Evolutionary conservation across 1,140 invertebrate species (phyloP).

Genomic region (Drosophila ambigua): DNA sequence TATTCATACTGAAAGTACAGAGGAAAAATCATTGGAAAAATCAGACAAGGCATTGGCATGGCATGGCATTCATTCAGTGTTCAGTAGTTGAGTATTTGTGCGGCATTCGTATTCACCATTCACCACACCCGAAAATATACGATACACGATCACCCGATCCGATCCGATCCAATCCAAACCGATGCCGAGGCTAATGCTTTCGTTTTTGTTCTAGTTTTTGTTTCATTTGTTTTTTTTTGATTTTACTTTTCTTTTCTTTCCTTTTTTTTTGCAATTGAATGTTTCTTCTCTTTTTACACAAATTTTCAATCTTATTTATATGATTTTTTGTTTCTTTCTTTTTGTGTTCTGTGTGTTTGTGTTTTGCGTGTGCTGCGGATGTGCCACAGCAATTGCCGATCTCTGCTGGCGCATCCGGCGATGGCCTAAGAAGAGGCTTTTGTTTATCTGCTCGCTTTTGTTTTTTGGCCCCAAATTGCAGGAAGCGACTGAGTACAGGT

Average conservation of each 20-base stretch:
- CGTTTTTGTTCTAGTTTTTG: constrained; percentile 42
- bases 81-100: constrained; percentile 2
- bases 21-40: constrained; percentile 77
- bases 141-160: constrained; percentile 12
- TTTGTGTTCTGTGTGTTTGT: constrained; percentile 39
- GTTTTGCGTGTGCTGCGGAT: constrained; percentile 44
- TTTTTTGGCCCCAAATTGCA: constrained; percentile 70
- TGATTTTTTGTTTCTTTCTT: constrained; percentile 34
- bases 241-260: constrained; percentile 32
- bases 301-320: constrained; percentile 74
- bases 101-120: constrained; percentile 11
- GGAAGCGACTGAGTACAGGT: constrained; percentile 65
- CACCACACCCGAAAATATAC: constrained; percentile 55
- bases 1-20: constrained; percentile 85
- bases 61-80: constrained; percentile 23
- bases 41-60: constrained; percentile 7
- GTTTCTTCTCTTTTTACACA: constrained; percentile 72
- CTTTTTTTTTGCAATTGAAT: constrained; percentile 73
- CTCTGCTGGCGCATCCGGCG: constrained; percentile 40
- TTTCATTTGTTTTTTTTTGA: constrained; percentile 23
- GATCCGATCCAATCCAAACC: not conserved
- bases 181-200: constrained; percentile 48
- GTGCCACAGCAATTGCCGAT: constrained; percentile 1
- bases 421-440: constrained; percentile 14
- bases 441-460: constrained; percentile 69